A percentile compares a stretch with the other conserved stretches of the same genome.
Evolutionary conservation across 2,888 invertebrate genomes (phyloP).

Genomic region (Cephonodes hylas): DNA sequence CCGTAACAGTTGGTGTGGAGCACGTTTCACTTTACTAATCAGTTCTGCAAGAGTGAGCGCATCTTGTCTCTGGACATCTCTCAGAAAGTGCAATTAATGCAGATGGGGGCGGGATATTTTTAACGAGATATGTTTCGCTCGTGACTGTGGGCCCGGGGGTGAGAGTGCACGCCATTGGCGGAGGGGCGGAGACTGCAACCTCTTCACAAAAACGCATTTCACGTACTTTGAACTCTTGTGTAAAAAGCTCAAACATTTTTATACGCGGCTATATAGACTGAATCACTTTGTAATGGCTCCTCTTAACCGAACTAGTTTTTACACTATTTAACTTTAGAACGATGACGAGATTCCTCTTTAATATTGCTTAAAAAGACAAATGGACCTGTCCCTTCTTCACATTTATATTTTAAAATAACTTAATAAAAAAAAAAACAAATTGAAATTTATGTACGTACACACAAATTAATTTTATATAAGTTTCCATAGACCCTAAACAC

Average conservation of each 20-base stretch:
- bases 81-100: neutral
- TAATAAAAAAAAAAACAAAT: too few relatives aligned
- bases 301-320: neutral
- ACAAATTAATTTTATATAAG: too few relatives aligned
- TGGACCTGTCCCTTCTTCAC: too few relatives aligned
- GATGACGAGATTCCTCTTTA: too few relatives aligned
- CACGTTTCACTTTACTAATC: neutral
- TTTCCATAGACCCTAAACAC: too few relatives aligned
- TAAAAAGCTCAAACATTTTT: neutral
- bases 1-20: neutral
- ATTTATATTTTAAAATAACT: too few relatives aligned
- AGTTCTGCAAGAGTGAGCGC: neutral
- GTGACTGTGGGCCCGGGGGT: neutral
- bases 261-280: neutral
- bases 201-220: constrained; percentile 13
- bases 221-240: constrained; percentile 14
- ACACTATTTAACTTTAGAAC: too few relatives aligned
- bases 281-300: neutral
- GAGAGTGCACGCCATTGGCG: constrained; percentile 18
- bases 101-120: neutral
- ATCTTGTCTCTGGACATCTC: neutral
- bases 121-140: neutral
- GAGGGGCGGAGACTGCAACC: constrained; percentile 15
- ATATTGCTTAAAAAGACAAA: too few relatives aligned
- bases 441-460: too few relatives aligned